These are phyloP conservation scores for Odontocolon sp. DNA, from an alignment of 2,888 invertebrate genomes.

Conservation along the genomic window DNA sequence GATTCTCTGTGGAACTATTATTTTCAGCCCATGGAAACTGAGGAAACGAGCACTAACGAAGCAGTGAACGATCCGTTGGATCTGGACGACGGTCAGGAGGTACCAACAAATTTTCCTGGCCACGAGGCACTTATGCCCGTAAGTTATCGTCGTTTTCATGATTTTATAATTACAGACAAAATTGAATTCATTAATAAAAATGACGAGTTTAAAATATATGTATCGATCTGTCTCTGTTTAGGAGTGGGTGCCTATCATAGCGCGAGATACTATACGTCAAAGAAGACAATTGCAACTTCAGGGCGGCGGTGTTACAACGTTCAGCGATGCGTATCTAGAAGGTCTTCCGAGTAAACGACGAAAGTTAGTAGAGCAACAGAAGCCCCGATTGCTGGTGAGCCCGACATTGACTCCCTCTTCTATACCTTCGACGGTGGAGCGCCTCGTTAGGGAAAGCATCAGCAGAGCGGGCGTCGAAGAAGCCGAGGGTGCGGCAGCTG, in stretches of 20 bases:
- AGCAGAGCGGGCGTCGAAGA: conserved; percentile 75
- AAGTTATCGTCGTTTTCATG: no score
- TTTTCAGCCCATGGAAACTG: conserved; percentile 82
- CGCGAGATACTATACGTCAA: conserved; percentile 90
- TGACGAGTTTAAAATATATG: background rate
- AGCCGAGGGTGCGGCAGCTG: conserved; percentile 76
- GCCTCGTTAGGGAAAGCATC: conserved; percentile 76
- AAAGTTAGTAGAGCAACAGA: conserved; percentile 85
- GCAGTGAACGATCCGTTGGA: conserved; percentile 66
- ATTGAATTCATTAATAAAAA: background rate
- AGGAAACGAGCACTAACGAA: conserved; percentile 78
- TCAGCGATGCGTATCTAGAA: conserved; percentile 94
- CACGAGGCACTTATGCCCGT: conserved; percentile 75
- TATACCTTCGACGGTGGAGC: conserved; percentile 77
- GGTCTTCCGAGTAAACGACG: conserved; percentile 95
- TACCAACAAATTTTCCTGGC: conserved; percentile 74
- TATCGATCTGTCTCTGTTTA: conserved; percentile 66
- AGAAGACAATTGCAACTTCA: conserved; percentile 82
- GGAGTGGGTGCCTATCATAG: conserved; percentile 95
- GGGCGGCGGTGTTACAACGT: conserved; percentile 81
- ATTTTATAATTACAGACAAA: no score
- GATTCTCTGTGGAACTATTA: background rate
- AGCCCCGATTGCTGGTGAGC: conserved; percentile 75
- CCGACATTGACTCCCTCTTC: conserved; percentile 74
- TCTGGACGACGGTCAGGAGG: conserved; percentile 71